Evolutionary conservation across 2,888 invertebrate genomes (phyloP).

Genomic region (Hyles lineata): DNA sequence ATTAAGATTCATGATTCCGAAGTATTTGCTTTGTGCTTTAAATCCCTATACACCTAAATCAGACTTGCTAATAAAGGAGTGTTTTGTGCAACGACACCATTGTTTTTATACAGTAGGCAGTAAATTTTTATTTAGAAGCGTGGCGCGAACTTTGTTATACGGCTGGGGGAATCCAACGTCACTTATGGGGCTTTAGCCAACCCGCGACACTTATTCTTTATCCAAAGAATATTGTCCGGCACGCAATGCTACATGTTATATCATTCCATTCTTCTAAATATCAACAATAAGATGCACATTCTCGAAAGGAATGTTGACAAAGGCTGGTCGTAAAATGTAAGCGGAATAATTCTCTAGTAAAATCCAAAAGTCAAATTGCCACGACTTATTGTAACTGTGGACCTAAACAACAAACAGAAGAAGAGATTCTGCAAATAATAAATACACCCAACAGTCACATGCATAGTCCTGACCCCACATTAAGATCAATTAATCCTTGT

Average conservation of each 20-base stretch:
- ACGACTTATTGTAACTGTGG: too few relatives aligned
- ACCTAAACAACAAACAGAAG: too few relatives aligned
- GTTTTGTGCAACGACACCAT: neutral
- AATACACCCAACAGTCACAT: too few relatives aligned
- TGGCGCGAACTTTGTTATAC: neutral
- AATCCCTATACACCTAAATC: too few relatives aligned
- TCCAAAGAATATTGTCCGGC: neutral
- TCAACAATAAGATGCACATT: neutral
- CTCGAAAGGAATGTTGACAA: too few relatives aligned
- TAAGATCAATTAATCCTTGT: too few relatives aligned
- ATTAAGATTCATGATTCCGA: too few relatives aligned
- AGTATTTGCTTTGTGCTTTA: too few relatives aligned
- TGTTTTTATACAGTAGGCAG: neutral
- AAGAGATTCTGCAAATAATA: too few relatives aligned
- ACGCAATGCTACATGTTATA: constrained; percentile 13
- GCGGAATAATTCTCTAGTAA: neutral
- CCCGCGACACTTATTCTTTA: constrained; percentile 11
- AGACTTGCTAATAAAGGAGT: too few relatives aligned
- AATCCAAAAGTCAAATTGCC: too few relatives aligned
- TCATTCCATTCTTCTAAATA: neutral
- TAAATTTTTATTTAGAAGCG: constrained; percentile 18
- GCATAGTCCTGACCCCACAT: too few relatives aligned
- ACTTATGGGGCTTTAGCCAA: constrained; percentile 12
- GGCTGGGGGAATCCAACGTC: constrained; percentile 9
- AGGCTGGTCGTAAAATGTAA: neutral